A percentile compares a stretch with the other conserved stretches of the same genome.
Conservation (phyloP, 2,888 invertebrate species). For the Tromatobia lineatoria region DNA sequence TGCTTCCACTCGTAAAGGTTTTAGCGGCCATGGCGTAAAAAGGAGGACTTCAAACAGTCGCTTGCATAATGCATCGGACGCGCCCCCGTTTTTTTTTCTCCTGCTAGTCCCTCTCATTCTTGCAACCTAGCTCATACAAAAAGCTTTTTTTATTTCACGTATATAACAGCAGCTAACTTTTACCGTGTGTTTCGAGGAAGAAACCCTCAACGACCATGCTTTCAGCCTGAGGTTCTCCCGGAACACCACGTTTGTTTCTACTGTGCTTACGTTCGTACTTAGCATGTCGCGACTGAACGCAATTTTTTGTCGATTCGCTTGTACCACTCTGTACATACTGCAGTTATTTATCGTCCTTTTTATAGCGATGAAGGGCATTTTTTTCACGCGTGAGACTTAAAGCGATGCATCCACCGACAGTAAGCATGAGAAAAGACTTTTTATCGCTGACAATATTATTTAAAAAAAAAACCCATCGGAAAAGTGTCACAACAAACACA, state of each 20-base stretch:
- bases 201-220: conserved; percentile 11
- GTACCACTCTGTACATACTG: neutral
- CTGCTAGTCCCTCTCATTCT: conserved; percentile 26
- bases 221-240: neutral
- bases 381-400: neutral
- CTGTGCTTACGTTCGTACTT: neutral
- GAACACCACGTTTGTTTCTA: neutral
- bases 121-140: conserved; percentile 76
- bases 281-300: neutral
- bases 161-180: conserved; percentile 77
- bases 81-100: conserved; percentile 65
- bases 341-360: neutral
- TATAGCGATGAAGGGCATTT: neutral
- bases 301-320: conserved; percentile 8
- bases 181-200: conserved; percentile 63
- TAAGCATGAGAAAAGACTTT: too few species aligned
- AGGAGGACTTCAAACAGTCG: conserved; percentile 82
- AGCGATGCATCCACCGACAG: too few species aligned
- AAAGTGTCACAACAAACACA: too few species aligned
- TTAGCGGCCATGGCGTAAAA: conserved; percentile 73
- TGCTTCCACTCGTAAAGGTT: conserved; percentile 62
- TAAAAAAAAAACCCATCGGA: too few species aligned
- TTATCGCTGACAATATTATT: too few species aligned
- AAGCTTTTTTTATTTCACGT: conserved; percentile 70
- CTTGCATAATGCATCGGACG: conserved; percentile 82